Percentiles rank a stretch among this genome's conserved stretches.
phyloP scores from a whole-genome alignment of 2,797 vertebrate species.

The Antrozous pallidus region DNA sequence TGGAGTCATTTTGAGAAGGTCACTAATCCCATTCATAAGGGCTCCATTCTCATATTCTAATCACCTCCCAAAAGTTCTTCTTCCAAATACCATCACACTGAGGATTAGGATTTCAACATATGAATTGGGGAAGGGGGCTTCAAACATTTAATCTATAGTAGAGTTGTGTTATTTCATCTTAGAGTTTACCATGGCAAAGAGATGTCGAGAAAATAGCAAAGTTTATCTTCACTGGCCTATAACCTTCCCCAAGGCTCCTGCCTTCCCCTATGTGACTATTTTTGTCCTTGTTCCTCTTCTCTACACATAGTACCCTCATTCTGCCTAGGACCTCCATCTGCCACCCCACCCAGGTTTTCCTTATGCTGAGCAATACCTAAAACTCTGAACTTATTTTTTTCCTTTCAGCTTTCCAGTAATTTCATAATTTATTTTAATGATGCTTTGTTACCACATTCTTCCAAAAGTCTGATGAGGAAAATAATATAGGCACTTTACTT shows the following conservation, averaged over 20 bases:
- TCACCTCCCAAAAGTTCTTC: not conserved
- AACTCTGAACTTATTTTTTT: not conserved
- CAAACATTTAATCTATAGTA: not conserved
- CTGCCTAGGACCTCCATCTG: not conserved
- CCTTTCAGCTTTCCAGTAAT: not conserved
- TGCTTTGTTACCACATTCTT: not conserved
- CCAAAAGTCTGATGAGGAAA: not conserved
- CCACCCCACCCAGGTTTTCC: not conserved
- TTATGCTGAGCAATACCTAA: not conserved
- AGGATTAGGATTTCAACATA: not conserved
- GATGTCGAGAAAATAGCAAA: not conserved
- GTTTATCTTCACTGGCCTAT: not conserved
- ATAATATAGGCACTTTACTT: not conserved
- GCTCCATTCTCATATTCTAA: not conserved
- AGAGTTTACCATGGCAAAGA: not conserved
- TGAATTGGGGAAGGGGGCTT: not conserved
- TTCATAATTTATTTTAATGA: slow-evolving; percentile 13
- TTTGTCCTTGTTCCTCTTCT: not conserved
- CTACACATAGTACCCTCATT: not conserved
- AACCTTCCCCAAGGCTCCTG: not conserved
- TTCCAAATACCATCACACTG: not conserved
- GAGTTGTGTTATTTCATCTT: not conserved
- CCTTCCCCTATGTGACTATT: not conserved
- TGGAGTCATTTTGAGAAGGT: not conserved
- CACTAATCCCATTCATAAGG: not conserved